Evolutionary conservation across 2,888 invertebrate genomes (phyloP).

Genomic region (Drosophila putrida): DNA sequence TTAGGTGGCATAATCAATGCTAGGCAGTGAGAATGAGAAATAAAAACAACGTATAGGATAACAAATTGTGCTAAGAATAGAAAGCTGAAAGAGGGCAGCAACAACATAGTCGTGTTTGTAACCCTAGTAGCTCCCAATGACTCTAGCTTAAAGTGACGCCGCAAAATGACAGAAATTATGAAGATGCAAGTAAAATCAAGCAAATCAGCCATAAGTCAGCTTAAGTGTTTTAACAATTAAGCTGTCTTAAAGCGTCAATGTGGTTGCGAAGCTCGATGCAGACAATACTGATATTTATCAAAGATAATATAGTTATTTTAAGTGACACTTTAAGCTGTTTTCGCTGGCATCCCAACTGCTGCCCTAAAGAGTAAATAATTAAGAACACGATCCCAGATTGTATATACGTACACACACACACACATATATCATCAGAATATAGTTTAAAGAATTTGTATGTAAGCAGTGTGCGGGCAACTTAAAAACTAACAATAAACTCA

Average conservation of each 20-base stretch:
- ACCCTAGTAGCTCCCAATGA: no score
- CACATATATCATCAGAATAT: constrained; percentile 48
- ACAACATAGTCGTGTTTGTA: not conserved
- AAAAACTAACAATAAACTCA: constrained; percentile 34
- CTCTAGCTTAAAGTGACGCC: constrained; percentile 18
- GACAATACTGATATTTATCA: constrained; percentile 46
- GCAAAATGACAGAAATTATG: not conserved
- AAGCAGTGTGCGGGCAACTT: constrained; percentile 44
- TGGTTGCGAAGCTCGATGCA: constrained; percentile 30
- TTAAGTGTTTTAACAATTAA: constrained; percentile 4
- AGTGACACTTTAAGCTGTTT: constrained; percentile 24
- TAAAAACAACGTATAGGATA: constrained; percentile 31
- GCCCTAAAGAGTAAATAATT: constrained; percentile 27
- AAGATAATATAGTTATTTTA: constrained; percentile 25
- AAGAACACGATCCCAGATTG: constrained; percentile 42
- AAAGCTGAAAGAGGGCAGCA: constrained; percentile 28
- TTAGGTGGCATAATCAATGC: constrained; percentile 54
- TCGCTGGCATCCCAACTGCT: constrained; percentile 19
- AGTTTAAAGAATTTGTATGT: constrained; percentile 34
- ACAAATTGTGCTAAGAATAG: constrained; percentile 49
- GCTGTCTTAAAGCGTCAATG: constrained; percentile 7
- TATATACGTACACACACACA: constrained; percentile 41
- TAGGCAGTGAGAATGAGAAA: constrained; percentile 17
- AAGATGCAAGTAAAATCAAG: not conserved
- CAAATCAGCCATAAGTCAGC: not conserved